A percentile compares a stretch with the other conserved stretches of the same genome.
These are phyloP conservation scores for Heliocidaris erythrogramma DNA, from an alignment of 35 echinoderm and acorn worm genomes.

Conservation along the genomic window DNA sequence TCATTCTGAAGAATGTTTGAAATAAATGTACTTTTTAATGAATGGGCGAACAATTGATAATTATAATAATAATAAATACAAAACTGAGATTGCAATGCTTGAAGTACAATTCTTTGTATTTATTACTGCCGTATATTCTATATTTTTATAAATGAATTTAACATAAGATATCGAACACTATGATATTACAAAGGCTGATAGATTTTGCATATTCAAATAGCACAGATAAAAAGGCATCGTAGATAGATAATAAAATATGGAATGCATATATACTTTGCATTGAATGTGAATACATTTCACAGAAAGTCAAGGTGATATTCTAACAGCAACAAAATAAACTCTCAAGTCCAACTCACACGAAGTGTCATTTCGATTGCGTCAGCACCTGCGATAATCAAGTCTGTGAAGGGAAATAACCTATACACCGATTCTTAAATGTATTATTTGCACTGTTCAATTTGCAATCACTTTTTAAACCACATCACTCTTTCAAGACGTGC, in stretches of 20 bases:
- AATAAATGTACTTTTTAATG: neutral
- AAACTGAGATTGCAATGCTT: neutral
- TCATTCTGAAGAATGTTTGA: neutral
- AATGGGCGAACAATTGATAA: too few species aligned
- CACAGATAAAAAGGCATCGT: neutral
- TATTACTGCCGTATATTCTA: neutral
- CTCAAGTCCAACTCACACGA: too few species aligned
- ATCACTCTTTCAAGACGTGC: too few species aligned
- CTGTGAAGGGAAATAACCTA: too few species aligned
- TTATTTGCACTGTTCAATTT: too few species aligned
- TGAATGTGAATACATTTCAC: neutral
- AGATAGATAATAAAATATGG: neutral
- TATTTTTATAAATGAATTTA: neutral
- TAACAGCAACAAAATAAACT: neutral
- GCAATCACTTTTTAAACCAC: too few species aligned
- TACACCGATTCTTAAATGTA: too few species aligned
- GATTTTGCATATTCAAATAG: neutral
- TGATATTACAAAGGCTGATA: neutral
- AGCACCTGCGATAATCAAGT: too few species aligned
- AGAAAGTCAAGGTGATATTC: neutral
- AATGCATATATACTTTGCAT: neutral
- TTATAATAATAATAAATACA: neutral
- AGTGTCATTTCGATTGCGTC: too few species aligned
- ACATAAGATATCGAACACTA: neutral
- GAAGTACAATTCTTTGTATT: neutral